These are phyloP conservation scores for Acanthochromis polyacanthus DNA, from an alignment of 2,113 vertebrate species.

Conservation along the genomic window DNA sequence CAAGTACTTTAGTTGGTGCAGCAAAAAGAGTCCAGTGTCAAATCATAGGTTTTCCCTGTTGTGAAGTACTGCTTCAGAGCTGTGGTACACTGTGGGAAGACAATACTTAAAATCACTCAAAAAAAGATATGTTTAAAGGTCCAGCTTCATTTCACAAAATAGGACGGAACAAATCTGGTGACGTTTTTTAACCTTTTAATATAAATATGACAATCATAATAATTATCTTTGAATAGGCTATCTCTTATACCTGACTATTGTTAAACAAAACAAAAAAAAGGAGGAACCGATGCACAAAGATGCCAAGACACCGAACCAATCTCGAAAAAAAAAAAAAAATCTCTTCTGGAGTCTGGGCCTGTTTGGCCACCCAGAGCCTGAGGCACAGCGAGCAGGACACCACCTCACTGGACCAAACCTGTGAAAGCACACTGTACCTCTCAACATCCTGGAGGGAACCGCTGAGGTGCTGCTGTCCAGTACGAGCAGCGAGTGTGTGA, in stretches of 20 bases:
- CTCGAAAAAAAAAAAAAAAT: not conserved
- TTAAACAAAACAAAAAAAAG: slow-evolving; percentile 32
- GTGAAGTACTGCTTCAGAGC: slow-evolving; percentile 49
- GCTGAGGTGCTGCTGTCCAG: slow-evolving; percentile 28
- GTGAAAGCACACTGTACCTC: slow-evolving; percentile 1
- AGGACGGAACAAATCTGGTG: slow-evolving; percentile 67
- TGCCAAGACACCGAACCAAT: slow-evolving; percentile 31
- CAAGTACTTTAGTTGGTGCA: slow-evolving; percentile 73
- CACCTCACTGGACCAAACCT: slow-evolving; percentile 14
- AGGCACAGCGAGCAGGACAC: slow-evolving; percentile 38
- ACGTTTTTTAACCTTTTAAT: slow-evolving; percentile 53
- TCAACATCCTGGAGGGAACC: slow-evolving; percentile 31
- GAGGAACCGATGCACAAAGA: slow-evolving; percentile 41
- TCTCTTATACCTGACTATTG: slow-evolving; percentile 68
- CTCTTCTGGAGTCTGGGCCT: slow-evolving; percentile 22
- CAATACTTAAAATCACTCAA: slow-evolving; percentile 39
- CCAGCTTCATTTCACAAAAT: slow-evolving; percentile 68
- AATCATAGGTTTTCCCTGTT: slow-evolving; percentile 63
- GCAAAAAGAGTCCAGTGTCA: slow-evolving; percentile 74
- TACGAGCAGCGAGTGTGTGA: slow-evolving; percentile 33
- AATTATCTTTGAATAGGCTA: slow-evolving; percentile 63
- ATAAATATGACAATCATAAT: slow-evolving; percentile 78
- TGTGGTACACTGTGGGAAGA: slow-evolving; percentile 55
- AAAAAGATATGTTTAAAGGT: slow-evolving; percentile 34
- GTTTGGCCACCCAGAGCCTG: slow-evolving; percentile 39